Evolutionary conservation across 2,888 invertebrate genomes (phyloP), one percentile per base, ranked within the genome.

Genomic region (Sacculina carcini): DNA sequence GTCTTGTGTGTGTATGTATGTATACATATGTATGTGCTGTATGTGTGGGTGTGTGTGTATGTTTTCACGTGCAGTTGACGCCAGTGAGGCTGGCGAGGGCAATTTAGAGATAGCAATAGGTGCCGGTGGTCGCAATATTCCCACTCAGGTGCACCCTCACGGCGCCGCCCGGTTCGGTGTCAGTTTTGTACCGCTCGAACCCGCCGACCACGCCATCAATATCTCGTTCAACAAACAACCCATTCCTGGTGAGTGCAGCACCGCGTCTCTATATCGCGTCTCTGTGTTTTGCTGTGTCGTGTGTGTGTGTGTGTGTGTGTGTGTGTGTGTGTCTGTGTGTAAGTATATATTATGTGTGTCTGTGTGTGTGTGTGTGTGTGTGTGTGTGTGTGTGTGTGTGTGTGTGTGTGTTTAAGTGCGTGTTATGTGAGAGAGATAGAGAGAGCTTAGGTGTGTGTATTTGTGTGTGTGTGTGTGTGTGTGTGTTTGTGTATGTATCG

Each of bases 51-150:
- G n/a, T n/a, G n/a, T n/a, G n/a, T n/a, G n/a, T 48, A 38, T 12
- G 14, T 12, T 12, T 34, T n/a, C 14, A 48, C 54, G 61, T 61
- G 36, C 61, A 72, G 90, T 94, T 50, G 92, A 96, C 65, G 92
- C 92, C 3, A 85, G 85, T 56, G 81, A 87, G 65, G 90, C 94
- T 46, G 96, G 96, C 10, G 94, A 94, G 69, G 96, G 96, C 50
- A 87, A 87, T 66, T 70, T 96, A 58, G 94, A 96, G 69, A 94
- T 96, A 58, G 89, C 90, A 47, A 90, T 98, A 59, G 85, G 86
- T 55, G 85, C 89, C 40, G 75, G 84, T 64, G 86, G 90, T 51
- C 74, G 85, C 56, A 86, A 92, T 64, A 87, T 92, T 61, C 89
- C 90, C 48, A 90, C 89, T 51, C 89, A 90, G 73, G 89, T 90